Conservation (phyloP, 2,888 invertebrate species). For the Atethmia centrago region DNA sequence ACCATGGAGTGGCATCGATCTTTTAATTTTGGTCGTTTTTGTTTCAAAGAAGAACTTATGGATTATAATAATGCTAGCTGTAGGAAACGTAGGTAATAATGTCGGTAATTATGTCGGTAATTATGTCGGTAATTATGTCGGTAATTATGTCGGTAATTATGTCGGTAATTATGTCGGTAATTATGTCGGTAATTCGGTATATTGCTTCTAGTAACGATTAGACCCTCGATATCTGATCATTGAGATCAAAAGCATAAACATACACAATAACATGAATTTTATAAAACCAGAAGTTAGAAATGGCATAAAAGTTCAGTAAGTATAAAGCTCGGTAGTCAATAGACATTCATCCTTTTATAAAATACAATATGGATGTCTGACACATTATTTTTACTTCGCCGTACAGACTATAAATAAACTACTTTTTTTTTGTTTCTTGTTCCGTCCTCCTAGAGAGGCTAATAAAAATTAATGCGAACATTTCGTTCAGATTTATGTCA, state of each 20-base stretch:
- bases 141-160: too few species aligned
- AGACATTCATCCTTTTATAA: constrained; percentile 55
- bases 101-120: not conserved
- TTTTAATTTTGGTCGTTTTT: constrained; percentile 35
- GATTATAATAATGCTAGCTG: not conserved
- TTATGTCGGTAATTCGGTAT: too few species aligned
- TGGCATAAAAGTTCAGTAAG: constrained; percentile 29
- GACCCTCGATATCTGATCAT: too few species aligned
- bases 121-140: too few species aligned
- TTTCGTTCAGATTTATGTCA: constrained; percentile 61
- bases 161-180: too few species aligned
- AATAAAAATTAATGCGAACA: constrained; percentile 67
- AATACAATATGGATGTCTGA: constrained; percentile 52
- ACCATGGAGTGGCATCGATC: constrained; percentile 38
- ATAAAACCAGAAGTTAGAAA: constrained; percentile 35
- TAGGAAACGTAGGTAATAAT: not conserved
- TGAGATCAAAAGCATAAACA: constrained; percentile 1
- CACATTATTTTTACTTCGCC: constrained; percentile 55
- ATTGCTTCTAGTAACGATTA: not conserved
- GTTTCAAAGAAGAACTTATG: not conserved
- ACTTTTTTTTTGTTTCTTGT: constrained; percentile 51
- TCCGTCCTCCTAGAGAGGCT: constrained; percentile 50
- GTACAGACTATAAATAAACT: constrained; percentile 60
- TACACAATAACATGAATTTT: constrained; percentile 1
- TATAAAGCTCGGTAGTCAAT: constrained; percentile 48